Percentiles rank a stretch among this genome's conserved stretches.
Evolutionary conservation across 2,888 invertebrate species (phyloP).

Genomic region (Prosopocoilus inquinatus): DNA sequence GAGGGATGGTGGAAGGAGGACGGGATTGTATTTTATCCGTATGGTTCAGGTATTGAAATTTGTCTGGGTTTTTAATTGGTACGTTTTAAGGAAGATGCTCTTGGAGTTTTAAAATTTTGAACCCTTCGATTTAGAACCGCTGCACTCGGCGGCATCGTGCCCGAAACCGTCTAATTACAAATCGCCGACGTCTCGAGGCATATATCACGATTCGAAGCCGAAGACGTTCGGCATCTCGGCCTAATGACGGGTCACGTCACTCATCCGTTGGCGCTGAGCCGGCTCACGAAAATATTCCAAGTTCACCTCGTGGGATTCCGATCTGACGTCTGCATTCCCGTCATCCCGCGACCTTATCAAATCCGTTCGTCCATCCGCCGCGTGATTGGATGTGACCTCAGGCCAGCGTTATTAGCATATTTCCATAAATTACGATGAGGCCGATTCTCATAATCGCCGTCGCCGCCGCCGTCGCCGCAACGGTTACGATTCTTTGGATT

Average conservation of each 20-base stretch:
- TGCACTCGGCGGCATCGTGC: too few species aligned
- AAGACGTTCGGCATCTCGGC: slow-evolving; percentile 36
- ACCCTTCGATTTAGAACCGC: too few species aligned
- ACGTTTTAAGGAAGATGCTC: too few species aligned
- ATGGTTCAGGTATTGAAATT: too few species aligned
- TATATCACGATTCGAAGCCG: slow-evolving; percentile 30
- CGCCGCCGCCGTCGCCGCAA: slow-evolving; percentile 12
- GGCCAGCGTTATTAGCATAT: slow-evolving; percentile 47
- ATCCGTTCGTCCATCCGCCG: slow-evolving; percentile 15
- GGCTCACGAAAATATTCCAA: slow-evolving; percentile 44
- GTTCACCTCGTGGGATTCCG: slow-evolving; percentile 45
- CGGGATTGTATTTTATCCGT: too few species aligned
- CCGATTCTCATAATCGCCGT: slow-evolving; percentile 36
- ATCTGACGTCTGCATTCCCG: slow-evolving; percentile 43
- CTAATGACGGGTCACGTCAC: slow-evolving; percentile 53
- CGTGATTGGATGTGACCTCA: slow-evolving; percentile 17
- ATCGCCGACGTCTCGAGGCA: slow-evolving; percentile 10
- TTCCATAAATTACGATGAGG: slow-evolving; percentile 51
- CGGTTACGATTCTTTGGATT: slow-evolving; percentile 19
- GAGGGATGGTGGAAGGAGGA: too few species aligned
- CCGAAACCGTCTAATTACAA: too few species aligned
- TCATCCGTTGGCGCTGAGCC: slow-evolving; percentile 47
- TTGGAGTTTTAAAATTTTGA: too few species aligned
- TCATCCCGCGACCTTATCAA: slow-evolving; percentile 34
- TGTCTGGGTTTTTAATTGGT: too few species aligned